Evolutionary conservation across 2,888 invertebrate genomes (phyloP), one percentile per base, ranked within the genome.

Genomic region (Anagyrus pseudococci): DNA sequence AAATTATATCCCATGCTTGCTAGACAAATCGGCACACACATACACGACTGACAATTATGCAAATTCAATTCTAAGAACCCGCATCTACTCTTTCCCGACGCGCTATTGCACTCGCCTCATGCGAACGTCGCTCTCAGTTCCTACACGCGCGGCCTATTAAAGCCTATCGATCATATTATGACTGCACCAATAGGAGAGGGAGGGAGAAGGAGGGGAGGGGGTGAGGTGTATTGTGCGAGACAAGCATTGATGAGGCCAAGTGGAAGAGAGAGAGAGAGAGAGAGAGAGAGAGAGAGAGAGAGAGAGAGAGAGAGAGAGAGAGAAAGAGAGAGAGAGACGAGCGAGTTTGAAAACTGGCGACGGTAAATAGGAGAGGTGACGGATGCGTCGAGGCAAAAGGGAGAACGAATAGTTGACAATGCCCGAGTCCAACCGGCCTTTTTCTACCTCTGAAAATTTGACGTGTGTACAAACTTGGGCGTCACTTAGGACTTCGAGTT

Each of bases 121-220:
- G 3, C 33, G 33, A 37, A 37, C 33, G 4, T 29, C 19, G n/a
- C n/a, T 19, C n/a, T 6, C 25, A 64, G 50, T 64, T 52, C 33
- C 13, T 13, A 2, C 29, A 59, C 58, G 58, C 49, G 2, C 33
- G 43, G 48, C 43, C 13, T 4, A 43, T 50, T 55, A 58, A 55
- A 41, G 13, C 25, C 65, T 29, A 65, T 62, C 65, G 61, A 65
- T 65, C 61, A 65, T 48, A 57, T 49, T 43, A 49, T 57, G 60
- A 52, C 53, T 48, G 52, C 57, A 26, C 23, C 40, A 37, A 49
- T 43, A n/a, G n/a, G n/a, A n/a, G n/a, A n/a, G n/a, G n/a, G n/a
- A n/a, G n/a, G n/a, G n/a, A n/a, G n/a, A n/a, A n/a, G n/a, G n/a
- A n/a, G n/a, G n/a, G n/a, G n/a, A n/a, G n/a, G n/a, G n/a, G n/a